A percentile compares a stretch with the other conserved stretches of the same genome.
These are phyloP conservation scores for Cylindroiulus punctatus DNA, from an alignment of 2,888 invertebrate genomes.

Conservation along the genomic window DNA sequence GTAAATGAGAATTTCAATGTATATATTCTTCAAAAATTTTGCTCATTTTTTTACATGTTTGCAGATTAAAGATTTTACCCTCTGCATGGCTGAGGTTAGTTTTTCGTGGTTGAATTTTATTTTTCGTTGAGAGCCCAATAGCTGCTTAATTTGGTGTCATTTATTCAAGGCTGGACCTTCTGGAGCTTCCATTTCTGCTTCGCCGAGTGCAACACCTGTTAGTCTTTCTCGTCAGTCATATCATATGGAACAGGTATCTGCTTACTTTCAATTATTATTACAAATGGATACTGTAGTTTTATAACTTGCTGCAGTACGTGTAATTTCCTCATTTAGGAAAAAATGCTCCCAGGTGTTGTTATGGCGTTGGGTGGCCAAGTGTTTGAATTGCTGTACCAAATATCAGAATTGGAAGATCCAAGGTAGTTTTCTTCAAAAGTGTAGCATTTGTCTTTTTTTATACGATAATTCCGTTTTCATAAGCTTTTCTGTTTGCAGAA, in stretches of 20 bases:
- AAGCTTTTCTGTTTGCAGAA: conserved; percentile 60
- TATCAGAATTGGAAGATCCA: conserved; percentile 67
- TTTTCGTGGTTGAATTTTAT: neutral
- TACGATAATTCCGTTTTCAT: neutral
- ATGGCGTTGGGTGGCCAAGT: conserved; percentile 68
- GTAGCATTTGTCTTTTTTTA: conserved; percentile 53
- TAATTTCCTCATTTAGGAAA: conserved; percentile 63
- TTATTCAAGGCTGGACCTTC: conserved; percentile 47
- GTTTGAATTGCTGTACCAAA: conserved; percentile 68
- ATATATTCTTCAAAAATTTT: neutral
- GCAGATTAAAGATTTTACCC: conserved; percentile 25
- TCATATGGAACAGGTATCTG: conserved; percentile 64
- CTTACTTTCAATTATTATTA: neutral
- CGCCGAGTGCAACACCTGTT: conserved; percentile 51
- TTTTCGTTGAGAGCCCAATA: too few species aligned
- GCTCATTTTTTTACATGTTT: conserved; percentile 2
- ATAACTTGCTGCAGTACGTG: neutral
- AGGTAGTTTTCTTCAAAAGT: conserved; percentile 62
- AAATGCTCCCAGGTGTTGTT: conserved; percentile 68
- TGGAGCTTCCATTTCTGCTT: conserved; percentile 41
- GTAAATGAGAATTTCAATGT: neutral
- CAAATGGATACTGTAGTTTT: too few species aligned
- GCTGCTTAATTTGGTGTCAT: neutral
- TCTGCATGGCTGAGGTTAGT: conserved; percentile 15
- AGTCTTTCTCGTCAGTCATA: conserved; percentile 61